Evolutionary conservation across 2,888 invertebrate species (phyloP).

Genomic region (Netelia virgata): DNA sequence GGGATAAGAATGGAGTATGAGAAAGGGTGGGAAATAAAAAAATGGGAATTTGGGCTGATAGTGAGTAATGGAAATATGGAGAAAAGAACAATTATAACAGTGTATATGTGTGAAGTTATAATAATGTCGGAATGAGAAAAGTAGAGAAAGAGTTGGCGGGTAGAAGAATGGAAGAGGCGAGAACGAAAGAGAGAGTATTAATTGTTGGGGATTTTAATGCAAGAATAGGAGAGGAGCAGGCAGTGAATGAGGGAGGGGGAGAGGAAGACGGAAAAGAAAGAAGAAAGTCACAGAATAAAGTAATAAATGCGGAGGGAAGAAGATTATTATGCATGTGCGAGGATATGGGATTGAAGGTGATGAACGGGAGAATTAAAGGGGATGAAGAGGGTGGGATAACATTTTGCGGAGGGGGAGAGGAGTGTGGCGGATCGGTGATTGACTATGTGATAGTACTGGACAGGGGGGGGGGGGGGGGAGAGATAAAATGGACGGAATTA

Average conservation of each 20-base stretch:
- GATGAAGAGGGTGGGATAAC: constrained; percentile 67
- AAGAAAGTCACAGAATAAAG: constrained; percentile 34
- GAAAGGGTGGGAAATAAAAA: background rate
- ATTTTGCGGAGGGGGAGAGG: constrained; percentile 52
- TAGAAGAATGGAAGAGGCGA: background rate
- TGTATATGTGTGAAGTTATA: no score
- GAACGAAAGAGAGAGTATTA: background rate
- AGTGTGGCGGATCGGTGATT: constrained; percentile 55
- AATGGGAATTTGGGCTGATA: background rate
- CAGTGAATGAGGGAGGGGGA: background rate
- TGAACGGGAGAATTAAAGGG: constrained; percentile 62
- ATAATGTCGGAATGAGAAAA: background rate
- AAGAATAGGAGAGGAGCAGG: constrained; percentile 3
- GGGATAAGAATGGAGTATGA: constrained; percentile 14
- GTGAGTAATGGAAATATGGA: background rate
- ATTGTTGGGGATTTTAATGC: constrained; percentile 43
- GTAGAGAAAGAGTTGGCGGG: background rate
- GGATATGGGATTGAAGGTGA: constrained; percentile 25
- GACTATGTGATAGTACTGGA: constrained; percentile 48
- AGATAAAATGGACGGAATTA: background rate
- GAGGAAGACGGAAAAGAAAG: background rate
- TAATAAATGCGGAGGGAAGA: constrained; percentile 16
- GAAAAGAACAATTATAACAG: background rate
- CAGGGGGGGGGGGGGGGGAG: background rate
- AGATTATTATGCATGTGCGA: constrained; percentile 5